phyloP scores from a whole-genome alignment of 2,797 vertebrate species.

The Aythya fuligula region DNA sequence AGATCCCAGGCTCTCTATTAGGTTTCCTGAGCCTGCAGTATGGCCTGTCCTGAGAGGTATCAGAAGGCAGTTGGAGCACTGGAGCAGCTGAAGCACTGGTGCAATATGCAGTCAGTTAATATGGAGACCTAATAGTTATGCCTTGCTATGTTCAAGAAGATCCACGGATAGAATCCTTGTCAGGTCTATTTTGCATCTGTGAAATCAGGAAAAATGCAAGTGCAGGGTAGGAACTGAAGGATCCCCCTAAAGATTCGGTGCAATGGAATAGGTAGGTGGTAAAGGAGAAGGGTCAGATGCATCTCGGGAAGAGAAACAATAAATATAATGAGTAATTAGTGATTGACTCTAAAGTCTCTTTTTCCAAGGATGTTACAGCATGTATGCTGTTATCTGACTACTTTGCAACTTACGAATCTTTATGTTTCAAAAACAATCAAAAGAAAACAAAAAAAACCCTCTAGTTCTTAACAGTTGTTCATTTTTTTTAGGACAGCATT shows the following conservation, averaged over 20 bases:
- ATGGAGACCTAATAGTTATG: background rate
- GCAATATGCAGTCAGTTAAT: background rate
- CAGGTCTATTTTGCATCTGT: background rate
- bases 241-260: background rate
- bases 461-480: background rate
- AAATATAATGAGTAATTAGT: background rate
- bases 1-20: background rate
- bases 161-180: background rate
- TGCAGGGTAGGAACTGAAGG: background rate
- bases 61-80: background rate
- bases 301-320: background rate
- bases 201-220: background rate
- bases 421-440: fast-evolving
- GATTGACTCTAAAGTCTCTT: background rate
- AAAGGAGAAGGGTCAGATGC: background rate
- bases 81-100: background rate
- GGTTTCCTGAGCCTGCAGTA: background rate
- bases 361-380: background rate
- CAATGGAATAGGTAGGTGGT: background rate
- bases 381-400: background rate
- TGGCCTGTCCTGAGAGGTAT: background rate
- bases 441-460: background rate
- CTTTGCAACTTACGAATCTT: background rate
- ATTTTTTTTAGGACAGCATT: background rate
- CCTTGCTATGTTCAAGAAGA: background rate